Evolutionary conservation across 92 coral and sea anemone species (phyloP).

Genomic region (Muricea muricata): DNA sequence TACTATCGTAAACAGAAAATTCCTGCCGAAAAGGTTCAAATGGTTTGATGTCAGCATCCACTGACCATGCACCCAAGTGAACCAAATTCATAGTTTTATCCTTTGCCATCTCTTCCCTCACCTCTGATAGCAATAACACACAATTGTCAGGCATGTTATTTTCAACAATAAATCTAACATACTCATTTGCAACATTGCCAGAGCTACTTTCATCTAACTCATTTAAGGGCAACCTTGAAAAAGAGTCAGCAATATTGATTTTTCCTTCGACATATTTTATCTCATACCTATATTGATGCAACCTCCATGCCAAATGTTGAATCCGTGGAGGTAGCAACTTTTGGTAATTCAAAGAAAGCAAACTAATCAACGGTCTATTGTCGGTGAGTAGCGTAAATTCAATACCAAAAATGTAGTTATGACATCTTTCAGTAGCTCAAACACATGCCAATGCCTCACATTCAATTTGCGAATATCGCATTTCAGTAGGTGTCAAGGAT

Average conservation of each 20-base stretch:
- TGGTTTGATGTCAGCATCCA: slow-evolving; percentile 8
- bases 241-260: slow-evolving; percentile 24
- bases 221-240: slow-evolving; percentile 16
- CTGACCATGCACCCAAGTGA: slow-evolving; percentile 6
- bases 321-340: slow-evolving; percentile 26
- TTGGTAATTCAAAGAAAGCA: slow-evolving; percentile 9
- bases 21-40: slow-evolving; percentile 11
- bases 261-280: slow-evolving; percentile 18
- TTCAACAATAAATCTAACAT: slow-evolving; percentile 20
- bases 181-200: slow-evolving; percentile 7
- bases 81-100: background rate
- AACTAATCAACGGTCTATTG: background rate
- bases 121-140: slow-evolving; percentile 47
- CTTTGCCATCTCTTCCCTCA: slow-evolving; percentile 19
- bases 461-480: slow-evolving; percentile 46
- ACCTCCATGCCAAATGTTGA: slow-evolving; percentile 43
- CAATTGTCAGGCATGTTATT: slow-evolving; percentile 19
- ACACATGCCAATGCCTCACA: slow-evolving; percentile 54
- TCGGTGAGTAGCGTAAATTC: slow-evolving; percentile 36
- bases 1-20: slow-evolving; percentile 48
- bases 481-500: slow-evolving; percentile 37
- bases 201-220: background rate
- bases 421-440: slow-evolving; percentile 39
- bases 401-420: slow-evolving; percentile 30
- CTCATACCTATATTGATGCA: slow-evolving; percentile 27